These are phyloP conservation scores for Nomada hirtipes DNA, from an alignment of 2,888 invertebrate genomes.

Conservation along the genomic window DNA sequence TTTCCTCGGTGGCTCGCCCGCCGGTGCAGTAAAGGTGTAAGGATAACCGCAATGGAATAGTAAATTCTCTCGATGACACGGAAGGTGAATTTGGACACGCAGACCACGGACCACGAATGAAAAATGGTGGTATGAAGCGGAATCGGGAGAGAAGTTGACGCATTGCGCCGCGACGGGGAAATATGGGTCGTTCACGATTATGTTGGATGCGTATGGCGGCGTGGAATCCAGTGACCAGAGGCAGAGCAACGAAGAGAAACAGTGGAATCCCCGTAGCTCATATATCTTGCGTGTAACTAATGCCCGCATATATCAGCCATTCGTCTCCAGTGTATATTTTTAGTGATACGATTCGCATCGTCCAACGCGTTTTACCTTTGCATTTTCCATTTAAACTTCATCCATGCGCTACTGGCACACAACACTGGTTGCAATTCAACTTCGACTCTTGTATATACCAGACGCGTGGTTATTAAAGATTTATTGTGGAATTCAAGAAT, in stretches of 20 bases:
- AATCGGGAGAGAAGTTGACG: slow-evolving; percentile 63
- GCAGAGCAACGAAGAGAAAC: slow-evolving; percentile 41
- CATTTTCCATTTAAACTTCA: slow-evolving; percentile 41
- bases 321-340: slow-evolving; percentile 61
- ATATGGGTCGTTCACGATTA: slow-evolving; percentile 61
- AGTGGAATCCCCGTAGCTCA: slow-evolving; percentile 73
- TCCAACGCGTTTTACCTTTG: slow-evolving; percentile 17
- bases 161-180: slow-evolving; percentile 68
- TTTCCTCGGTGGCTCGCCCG: not conserved
- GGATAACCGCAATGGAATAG: slow-evolving; percentile 37
- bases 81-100: slow-evolving; percentile 62
- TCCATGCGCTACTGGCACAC: not conserved
- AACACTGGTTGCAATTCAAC: slow-evolving; percentile 3
- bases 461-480: not conserved
- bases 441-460: slow-evolving; percentile 9
- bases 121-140: slow-evolving; percentile 63
- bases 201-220: slow-evolving; percentile 70
- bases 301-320: slow-evolving; percentile 75
- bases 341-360: slow-evolving; percentile 30
- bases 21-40: not conserved
- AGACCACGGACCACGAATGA: slow-evolving; percentile 54
- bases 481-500: slow-evolving; percentile 8
- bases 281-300: slow-evolving; percentile 77
- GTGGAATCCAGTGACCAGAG: slow-evolving; percentile 69
- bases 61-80: slow-evolving; percentile 62